phyloP scores from a whole-genome alignment of 2,113 vertebrate species.

The Carollia perspicillata region DNA sequence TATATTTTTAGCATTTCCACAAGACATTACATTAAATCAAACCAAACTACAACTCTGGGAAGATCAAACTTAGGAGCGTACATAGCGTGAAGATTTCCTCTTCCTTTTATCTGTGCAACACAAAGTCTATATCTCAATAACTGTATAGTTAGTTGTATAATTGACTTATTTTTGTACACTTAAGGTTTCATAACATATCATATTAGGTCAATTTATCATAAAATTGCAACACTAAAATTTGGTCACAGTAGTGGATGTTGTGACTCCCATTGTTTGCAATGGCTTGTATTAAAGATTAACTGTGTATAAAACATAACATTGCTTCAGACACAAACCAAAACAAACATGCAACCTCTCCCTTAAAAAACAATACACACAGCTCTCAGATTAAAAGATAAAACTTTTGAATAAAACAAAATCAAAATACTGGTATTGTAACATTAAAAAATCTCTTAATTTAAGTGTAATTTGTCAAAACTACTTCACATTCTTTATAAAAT shows the following conservation, averaged over 20 bases:
- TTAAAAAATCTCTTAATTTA: conserved; percentile 30
- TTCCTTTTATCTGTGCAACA: not conserved
- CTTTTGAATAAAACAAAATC: conserved; percentile 23
- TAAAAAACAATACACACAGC: not conserved
- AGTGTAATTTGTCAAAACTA: conserved; percentile 21
- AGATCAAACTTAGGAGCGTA: not conserved
- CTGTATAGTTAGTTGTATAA: not conserved
- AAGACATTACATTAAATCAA: not conserved
- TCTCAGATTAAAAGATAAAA: conserved; percentile 5
- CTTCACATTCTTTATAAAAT: conserved; percentile 29
- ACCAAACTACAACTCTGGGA: not conserved
- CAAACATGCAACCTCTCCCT: not conserved
- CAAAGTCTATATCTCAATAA: not conserved
- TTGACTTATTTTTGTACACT: not conserved
- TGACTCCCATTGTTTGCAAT: not conserved
- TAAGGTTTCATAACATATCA: not conserved
- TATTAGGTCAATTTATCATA: not conserved
- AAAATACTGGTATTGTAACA: not conserved
- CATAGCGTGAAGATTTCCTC: not conserved
- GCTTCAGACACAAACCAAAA: conserved; percentile 13
- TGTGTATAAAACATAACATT: not conserved
- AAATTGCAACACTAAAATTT: conserved; percentile 25
- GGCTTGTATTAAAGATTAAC: not conserved
- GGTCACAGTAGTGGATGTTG: not conserved
- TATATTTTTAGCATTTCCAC: not conserved